Base-by-base conservation (phyloP, 2,888 invertebrate species). In the Caenorhabditis panamensis region DNA sequence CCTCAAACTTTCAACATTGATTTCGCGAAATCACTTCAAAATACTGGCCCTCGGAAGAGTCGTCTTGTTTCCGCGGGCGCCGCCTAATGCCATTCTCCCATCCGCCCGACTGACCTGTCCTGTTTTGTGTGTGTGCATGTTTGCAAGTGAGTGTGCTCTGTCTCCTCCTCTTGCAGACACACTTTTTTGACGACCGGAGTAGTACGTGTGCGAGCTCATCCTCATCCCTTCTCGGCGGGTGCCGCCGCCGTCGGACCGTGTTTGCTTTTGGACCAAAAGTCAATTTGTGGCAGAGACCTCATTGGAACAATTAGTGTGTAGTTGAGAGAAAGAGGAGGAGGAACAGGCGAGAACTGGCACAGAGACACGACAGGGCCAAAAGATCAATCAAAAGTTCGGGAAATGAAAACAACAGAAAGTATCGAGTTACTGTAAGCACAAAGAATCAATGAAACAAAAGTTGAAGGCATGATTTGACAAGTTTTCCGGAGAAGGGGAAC, bases 181-280 rank as follows among this genome's bases (percentile, higher is more conserved):
- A 59, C 24, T 73, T 72, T 73, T 73, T 73, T 58, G 49, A 63
- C 73, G 73, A 73, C 64, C 73, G 66, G 73, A 73, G 73, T 66
- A 73, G 58, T 72, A 73, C 73, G 73, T 66, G 64, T 51, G 63
- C 41, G 31, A 53, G 73, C 73, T 66, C 73, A 73, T 73, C 73
- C 59, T 59, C 36, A 24, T 64, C 58, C 44, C 49, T 16, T 24
- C 49, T 31, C 31, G 5, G 31, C 4, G 5, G 4, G 31, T 31
- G 31, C 31, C 31, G 31, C 31, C 31, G 18, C 47, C 67, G 66
- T 44, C 47, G 56, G 67, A 24, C 47, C n/a, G 20, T 73, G 59
- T 73, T 73, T 64, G 64, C 66, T 73, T 66, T 73, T 28, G 56
- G 73, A 73, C 73, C 73, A 73, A 73, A 73, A 73, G 73, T 73